These are phyloP conservation scores for Anthrax anthrax DNA, from an alignment of 2,888 invertebrate species.

Conservation along the genomic window DNA sequence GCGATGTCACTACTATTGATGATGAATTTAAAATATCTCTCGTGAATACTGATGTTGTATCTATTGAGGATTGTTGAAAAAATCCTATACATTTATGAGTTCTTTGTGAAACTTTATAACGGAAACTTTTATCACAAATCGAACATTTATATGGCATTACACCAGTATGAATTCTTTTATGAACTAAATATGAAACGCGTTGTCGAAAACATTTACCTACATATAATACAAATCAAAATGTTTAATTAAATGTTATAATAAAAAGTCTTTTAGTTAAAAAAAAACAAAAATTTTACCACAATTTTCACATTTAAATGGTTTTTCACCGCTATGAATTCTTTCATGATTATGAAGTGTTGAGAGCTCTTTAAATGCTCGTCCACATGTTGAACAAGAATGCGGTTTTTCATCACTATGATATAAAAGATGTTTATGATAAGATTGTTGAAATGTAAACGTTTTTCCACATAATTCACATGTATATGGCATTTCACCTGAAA, in stretches of 20 bases:
- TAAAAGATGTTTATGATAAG: constrained; percentile 74
- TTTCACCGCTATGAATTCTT: constrained; percentile 62
- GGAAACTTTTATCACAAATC: constrained; percentile 63
- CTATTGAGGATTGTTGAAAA: constrained; percentile 40
- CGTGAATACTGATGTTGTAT: neutral
- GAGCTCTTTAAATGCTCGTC: constrained; percentile 70
- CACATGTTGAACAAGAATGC: constrained; percentile 58
- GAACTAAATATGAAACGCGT: constrained; percentile 71
- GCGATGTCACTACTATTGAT: neutral
- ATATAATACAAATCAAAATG: no score
- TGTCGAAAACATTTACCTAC: constrained; percentile 76
- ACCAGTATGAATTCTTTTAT: constrained; percentile 49
- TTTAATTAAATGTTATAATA: neutral
- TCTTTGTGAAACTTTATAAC: constrained; percentile 73
- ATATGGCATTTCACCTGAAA: constrained; percentile 74
- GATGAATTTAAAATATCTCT: neutral
- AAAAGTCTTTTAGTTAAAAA: no score
- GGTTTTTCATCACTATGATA: constrained; percentile 81
- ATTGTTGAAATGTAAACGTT: constrained; percentile 80
- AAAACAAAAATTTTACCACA: no score
- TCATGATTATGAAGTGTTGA: constrained; percentile 79
- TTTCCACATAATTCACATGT: constrained; percentile 67
- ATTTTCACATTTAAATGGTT: constrained; percentile 74
- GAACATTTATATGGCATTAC: constrained; percentile 77
- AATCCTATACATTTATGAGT: constrained; percentile 58